phyloP scores from a whole-genome alignment of 2,888 invertebrate species.

The Glomeris marginata region DNA sequence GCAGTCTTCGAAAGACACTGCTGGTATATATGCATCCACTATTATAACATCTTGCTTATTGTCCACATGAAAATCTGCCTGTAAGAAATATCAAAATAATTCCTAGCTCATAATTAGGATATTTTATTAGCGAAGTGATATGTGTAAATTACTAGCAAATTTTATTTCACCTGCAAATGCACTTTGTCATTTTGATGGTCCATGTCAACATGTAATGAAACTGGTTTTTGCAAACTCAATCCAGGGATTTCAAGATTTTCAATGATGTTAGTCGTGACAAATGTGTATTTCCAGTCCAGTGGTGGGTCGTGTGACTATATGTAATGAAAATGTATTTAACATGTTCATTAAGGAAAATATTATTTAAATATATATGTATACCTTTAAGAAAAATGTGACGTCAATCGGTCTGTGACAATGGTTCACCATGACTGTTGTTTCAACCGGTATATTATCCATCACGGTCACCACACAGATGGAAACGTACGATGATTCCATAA shows the following conservation, averaged over 20 bases:
- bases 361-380: slow-evolving; percentile 1
- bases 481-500: slow-evolving; percentile 4
- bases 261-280: slow-evolving; percentile 8
- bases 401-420: slow-evolving; percentile 14
- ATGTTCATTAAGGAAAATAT: background rate
- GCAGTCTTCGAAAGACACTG: slow-evolving; percentile 2
- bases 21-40: slow-evolving; percentile 1
- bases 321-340: background rate
- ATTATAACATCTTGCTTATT: background rate
- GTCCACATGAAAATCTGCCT: slow-evolving; percentile 8
- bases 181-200: background rate
- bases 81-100: background rate
- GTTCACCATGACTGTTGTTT: slow-evolving; percentile 11
- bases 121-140: too few species aligned
- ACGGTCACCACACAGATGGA: slow-evolving; percentile 8
- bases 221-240: slow-evolving; percentile 3
- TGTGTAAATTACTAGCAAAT: too few species aligned
- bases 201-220: slow-evolving; percentile 9
- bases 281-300: slow-evolving; percentile 13
- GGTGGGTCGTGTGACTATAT: background rate
- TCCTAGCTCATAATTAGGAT: background rate
- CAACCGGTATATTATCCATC: slow-evolving; percentile 1
- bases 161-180: too few species aligned
- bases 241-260: slow-evolving; percentile 7
- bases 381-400: slow-evolving; percentile 13